Evolutionary conservation across 2,113 vertebrate species (phyloP).

Genomic region (Andinoacara biseriatus): DNA sequence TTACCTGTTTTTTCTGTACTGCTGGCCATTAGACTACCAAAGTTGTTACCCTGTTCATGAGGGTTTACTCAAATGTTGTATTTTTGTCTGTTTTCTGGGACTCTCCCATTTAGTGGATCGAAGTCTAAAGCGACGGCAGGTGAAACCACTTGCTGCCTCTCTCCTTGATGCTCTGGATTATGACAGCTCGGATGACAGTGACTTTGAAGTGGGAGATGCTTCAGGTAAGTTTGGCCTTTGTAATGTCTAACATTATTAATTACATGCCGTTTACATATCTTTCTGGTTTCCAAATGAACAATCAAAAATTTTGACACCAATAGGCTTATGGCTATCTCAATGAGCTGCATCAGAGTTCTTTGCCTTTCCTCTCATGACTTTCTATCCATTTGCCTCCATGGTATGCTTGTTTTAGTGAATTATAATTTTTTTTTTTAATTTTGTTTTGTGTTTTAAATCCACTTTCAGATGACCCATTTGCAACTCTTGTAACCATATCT

Average conservation of each 20-base stretch:
- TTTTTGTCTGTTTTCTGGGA: background rate
- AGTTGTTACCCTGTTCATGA: background rate
- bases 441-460: too few relatives aligned
- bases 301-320: background rate
- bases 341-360: too few relatives aligned
- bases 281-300: background rate
- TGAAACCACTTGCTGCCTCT: conserved; percentile 97
- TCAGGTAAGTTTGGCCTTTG: conserved; percentile 84
- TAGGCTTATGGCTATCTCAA: too few relatives aligned
- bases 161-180: conserved; percentile 97
- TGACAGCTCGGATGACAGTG: conserved; percentile 99
- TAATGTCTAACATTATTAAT: background rate
- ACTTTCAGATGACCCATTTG: too few relatives aligned
- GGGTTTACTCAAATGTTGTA: background rate
- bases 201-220: conserved; percentile 98
- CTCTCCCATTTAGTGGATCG: conserved; percentile 87
- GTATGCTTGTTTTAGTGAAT: too few relatives aligned
- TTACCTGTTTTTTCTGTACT: background rate
- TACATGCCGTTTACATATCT: background rate
- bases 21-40: background rate
- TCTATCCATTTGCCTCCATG: too few relatives aligned
- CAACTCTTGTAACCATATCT: too few relatives aligned
- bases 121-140: conserved; percentile 94
- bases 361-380: too few relatives aligned
- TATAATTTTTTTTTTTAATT: too few relatives aligned